Evolutionary conservation across 2,888 invertebrate genomes (phyloP).

Genomic region (Candidula unifasciata): DNA sequence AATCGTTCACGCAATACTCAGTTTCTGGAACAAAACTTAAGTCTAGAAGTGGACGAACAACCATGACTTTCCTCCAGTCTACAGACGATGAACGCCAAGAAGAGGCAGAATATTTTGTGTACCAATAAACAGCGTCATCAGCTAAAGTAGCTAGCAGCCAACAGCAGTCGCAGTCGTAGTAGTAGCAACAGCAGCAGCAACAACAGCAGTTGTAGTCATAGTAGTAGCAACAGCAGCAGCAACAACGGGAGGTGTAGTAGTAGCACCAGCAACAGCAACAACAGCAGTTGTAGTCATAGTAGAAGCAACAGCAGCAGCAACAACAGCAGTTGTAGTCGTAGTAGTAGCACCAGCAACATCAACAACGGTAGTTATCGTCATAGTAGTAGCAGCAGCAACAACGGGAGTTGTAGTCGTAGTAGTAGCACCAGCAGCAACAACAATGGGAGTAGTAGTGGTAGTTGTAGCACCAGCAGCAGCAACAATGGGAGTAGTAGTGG

Average conservation of each 20-base stretch:
- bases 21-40: no score
- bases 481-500: neutral
- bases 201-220: neutral
- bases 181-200: neutral
- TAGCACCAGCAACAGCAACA: neutral
- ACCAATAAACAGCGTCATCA: neutral
- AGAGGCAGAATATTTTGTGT: no score
- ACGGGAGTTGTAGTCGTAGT: neutral
- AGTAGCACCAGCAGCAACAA: neutral
- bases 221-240: neutral
- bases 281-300: neutral
- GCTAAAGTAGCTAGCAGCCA: neutral
- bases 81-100: no score
- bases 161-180: neutral
- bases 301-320: neutral
- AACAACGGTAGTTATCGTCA: neutral
- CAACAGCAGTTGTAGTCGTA: neutral
- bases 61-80: no score
- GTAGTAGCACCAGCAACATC: neutral
- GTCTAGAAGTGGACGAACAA: no score
- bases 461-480: neutral
- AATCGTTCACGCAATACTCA: no score
- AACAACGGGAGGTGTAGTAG: neutral
- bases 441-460: neutral
- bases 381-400: neutral